Evolutionary conservation across 2,888 invertebrate species (phyloP), one percentile per base, ranked within the genome.

Genomic region (Anoncus sp.): DNA sequence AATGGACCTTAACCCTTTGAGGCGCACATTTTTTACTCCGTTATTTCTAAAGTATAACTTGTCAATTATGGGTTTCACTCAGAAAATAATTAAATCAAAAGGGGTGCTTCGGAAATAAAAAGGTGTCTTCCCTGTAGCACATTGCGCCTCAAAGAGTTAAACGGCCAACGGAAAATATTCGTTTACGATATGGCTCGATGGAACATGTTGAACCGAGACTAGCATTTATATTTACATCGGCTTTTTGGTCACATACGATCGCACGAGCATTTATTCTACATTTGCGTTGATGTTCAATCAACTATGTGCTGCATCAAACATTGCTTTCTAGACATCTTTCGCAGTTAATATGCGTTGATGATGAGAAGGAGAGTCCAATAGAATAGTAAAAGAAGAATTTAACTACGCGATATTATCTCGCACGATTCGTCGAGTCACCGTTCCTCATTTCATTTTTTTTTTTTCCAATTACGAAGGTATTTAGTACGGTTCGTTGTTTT

Each of bases 161-260:
- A 63, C 20, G n/a, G 22, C 14, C 49, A 51, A 47, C 35, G 40
- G 27, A 35, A 63, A 75, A 63, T 57, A 59, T 49, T 65, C 12
- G 22, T 49, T 45, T 20, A 51, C 38, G 7, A 20, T 31, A 53
- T 75, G 75, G 57, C 69, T 75, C 45, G 49, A 12, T 55, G 27
- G 47, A 63, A 49, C 51, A 12, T 18, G 20, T 27, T 40, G 18
- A 20, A 35, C 45, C 69, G 45, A 45, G 67, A 55, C 67, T 69
- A 69, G 67, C 49, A 35, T 60, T 66, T 67, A 35, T 51, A 63
- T 75, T 67, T 62, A 75, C 62, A 47, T 27, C 47, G 47, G 53
- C 49, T 18, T 57, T 73, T 65, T 55, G 27, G 45, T 47, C 20
- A n/a, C 43, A 45, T 45, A 27, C 45, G 45, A 69, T 53, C 7